A percentile compares a stretch with the other conserved stretches of the same genome.
Conservation (phyloP, 2,888 invertebrate genomes). For the Clusia tigrina region DNA sequence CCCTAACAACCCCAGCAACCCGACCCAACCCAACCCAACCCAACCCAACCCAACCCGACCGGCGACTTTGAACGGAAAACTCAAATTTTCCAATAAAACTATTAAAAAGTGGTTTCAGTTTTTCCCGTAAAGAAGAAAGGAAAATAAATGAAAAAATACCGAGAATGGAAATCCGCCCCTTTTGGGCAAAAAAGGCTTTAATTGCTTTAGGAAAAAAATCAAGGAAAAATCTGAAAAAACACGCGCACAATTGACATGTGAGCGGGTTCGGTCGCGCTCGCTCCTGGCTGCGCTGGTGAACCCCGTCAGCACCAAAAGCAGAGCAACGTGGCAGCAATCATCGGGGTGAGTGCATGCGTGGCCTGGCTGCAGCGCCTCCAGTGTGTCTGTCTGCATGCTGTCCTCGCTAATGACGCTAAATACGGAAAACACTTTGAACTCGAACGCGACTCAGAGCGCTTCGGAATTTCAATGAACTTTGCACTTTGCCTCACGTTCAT, state of each 20-base stretch:
- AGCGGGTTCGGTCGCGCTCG: neutral
- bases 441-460: too few species aligned
- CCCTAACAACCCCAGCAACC: neutral
- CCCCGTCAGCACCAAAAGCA: too few species aligned
- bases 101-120: conserved; percentile 28
- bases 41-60: too few species aligned
- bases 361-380: neutral
- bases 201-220: conserved; percentile 16
- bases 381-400: too few species aligned
- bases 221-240: too few species aligned
- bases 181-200: conserved; percentile 15
- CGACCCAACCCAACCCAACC: neutral
- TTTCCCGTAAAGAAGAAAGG: conserved; percentile 6
- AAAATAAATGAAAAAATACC: conserved; percentile 22
- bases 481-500: conserved; percentile 27
- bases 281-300: too few species aligned
- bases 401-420: neutral
- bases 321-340: neutral
- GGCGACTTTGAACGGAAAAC: neutral
- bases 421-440: conserved; percentile 5
- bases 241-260: conserved; percentile 13
- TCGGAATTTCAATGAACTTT: conserved; percentile 28
- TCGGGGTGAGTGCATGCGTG: neutral
- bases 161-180: conserved; percentile 12
- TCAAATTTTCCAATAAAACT: conserved; percentile 33